Percentiles rank a stretch among this genome's conserved stretches.
Evolutionary conservation across 1,140 invertebrate species (phyloP).

Genomic region (Adelges cooleyi): DNA sequence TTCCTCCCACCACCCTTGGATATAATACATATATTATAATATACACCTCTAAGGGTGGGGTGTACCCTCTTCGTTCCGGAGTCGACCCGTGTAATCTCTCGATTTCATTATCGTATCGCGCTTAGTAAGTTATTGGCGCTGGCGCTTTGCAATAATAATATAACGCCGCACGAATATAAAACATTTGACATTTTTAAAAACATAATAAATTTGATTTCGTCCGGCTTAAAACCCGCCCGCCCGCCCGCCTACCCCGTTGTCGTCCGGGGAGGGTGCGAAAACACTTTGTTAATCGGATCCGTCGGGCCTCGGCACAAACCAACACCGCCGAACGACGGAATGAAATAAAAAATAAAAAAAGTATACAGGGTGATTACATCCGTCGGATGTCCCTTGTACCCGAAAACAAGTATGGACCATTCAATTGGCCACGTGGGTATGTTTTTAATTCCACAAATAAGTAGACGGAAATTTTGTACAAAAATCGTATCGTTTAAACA

Average conservation of each 20-base stretch:
- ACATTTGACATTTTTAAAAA: conserved; percentile 29
- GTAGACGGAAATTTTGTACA: no score
- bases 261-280: background rate
- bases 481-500: no score
- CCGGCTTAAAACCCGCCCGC: conserved; percentile 17
- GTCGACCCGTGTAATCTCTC: conserved; percentile 24
- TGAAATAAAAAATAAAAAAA: no score
- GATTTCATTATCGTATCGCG: conserved; percentile 28
- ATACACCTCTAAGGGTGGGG: no score
- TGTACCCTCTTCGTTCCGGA: no score
- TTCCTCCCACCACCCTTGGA: background rate
- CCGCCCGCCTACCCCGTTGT: background rate
- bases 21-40: no score
- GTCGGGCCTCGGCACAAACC: background rate
- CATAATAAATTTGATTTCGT: conserved; percentile 28
- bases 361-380: no score
- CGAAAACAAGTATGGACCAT: no score
- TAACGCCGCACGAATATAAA: conserved; percentile 25
- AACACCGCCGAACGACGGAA: no score
- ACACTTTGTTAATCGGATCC: conserved; percentile 29
- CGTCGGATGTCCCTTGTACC: no score
- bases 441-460: no score
- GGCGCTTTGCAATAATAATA: conserved; percentile 20
- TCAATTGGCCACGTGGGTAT: no score
- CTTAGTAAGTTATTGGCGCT: conserved; percentile 24